Percentiles rank a stretch among this genome's conserved stretches.
These are phyloP conservation scores for Romanogobio albipinnatus DNA, from an alignment of 2,113 vertebrate genomes.

Conservation along the genomic window DNA sequence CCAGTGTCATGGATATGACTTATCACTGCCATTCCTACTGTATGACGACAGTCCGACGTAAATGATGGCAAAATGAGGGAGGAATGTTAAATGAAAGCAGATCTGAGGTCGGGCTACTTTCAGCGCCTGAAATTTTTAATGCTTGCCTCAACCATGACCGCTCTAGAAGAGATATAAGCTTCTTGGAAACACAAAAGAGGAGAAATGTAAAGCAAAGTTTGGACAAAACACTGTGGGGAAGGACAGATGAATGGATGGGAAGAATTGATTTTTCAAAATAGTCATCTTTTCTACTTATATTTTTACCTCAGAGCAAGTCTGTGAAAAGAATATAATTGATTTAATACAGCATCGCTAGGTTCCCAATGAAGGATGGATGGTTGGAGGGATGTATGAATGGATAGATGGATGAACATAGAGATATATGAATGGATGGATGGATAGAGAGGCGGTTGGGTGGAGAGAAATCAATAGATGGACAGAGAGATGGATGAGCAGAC, in stretches of 20 bases:
- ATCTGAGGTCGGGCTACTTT: slow-evolving; percentile 41
- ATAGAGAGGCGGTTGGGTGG: background rate
- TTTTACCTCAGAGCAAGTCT: background rate
- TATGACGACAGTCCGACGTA: slow-evolving; percentile 22
- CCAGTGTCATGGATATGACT: slow-evolving; percentile 2
- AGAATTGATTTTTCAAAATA: background rate
- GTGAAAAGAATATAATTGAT: background rate
- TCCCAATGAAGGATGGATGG: background rate
- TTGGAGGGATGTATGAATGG: background rate
- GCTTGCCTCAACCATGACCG: slow-evolving; percentile 23
- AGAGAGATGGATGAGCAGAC: background rate
- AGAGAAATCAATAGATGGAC: background rate
- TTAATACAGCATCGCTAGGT: background rate
- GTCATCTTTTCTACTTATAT: background rate
- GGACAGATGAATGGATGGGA: background rate
- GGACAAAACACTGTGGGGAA: background rate
- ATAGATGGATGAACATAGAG: background rate
- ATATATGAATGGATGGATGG: background rate
- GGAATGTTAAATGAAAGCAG: slow-evolving; percentile 51
- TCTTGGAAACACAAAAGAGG: background rate
- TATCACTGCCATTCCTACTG: slow-evolving; percentile 24
- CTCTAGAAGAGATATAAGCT: slow-evolving; percentile 8
- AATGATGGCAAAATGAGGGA: slow-evolving; percentile 29
- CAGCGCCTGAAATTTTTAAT: background rate
- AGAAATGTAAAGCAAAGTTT: slow-evolving; percentile 6